phyloP scores from a whole-genome alignment of 2,888 invertebrate species.

The Platerodrilus igneus region DNA sequence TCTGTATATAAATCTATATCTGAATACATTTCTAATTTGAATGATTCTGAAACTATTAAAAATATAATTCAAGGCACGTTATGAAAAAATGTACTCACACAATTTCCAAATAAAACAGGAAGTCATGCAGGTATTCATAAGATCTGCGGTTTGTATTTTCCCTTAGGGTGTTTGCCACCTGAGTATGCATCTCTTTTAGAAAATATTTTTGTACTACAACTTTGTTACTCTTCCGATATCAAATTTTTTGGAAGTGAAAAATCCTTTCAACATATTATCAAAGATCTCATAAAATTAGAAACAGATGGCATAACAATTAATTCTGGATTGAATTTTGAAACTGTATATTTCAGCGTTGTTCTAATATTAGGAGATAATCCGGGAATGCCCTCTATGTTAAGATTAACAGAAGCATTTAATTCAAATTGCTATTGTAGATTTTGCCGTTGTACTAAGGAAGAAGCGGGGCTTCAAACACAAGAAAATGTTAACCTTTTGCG shows the following conservation, averaged over 20 bases:
- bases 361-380: slow-evolving; percentile 6
- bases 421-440: slow-evolving; percentile 2
- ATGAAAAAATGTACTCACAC: not conserved
- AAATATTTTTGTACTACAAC: slow-evolving; percentile 11
- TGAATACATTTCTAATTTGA: slow-evolving; percentile 2
- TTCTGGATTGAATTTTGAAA: not conserved
- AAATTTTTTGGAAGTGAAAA: slow-evolving; percentile 6
- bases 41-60: not conserved
- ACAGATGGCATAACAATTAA: slow-evolving; percentile 1
- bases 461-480: not conserved
- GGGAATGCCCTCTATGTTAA: slow-evolving; percentile 3
- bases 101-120: not conserved
- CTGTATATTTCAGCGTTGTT: not conserved
- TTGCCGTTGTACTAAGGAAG: not conserved
- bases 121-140: slow-evolving; percentile 6
- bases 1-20: slow-evolving; percentile 5
- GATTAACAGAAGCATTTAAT: slow-evolving; percentile 2
- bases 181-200: slow-evolving; percentile 2
- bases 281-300: slow-evolving; percentile 6
- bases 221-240: slow-evolving; percentile 1
- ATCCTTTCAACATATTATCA: too few species aligned
- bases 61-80: slow-evolving; percentile 3
- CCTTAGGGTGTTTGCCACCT: slow-evolving; percentile 8
- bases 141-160: slow-evolving; percentile 7
- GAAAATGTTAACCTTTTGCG: not conserved